These are phyloP conservation scores for Melieria omissa DNA, from an alignment of 2,888 invertebrate species.

Conservation along the genomic window DNA sequence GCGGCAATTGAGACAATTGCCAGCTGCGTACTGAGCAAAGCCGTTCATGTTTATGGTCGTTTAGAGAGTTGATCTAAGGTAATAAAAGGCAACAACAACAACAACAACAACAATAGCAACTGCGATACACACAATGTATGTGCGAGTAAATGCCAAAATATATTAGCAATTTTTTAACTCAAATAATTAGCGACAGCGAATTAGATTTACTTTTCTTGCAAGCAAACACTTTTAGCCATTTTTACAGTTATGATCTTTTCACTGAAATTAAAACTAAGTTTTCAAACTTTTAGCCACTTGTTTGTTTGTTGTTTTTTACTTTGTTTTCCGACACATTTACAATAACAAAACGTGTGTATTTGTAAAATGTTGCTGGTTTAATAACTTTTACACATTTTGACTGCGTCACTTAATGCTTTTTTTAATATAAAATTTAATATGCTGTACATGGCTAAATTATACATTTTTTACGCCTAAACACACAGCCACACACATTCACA, in stretches of 20 bases:
- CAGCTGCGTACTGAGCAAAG: not conserved
- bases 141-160: not conserved
- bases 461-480: not conserved
- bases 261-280: not conserved
- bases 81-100: not conserved
- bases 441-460: not conserved
- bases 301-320: not conserved
- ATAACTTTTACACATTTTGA: not conserved
- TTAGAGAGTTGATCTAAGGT: slow-evolving; percentile 1
- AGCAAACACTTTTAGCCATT: too few species aligned
- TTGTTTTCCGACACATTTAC: not conserved
- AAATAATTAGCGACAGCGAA: not conserved
- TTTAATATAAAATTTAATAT: not conserved
- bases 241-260: too few species aligned
- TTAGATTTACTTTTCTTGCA: not conserved
- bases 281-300: not conserved
- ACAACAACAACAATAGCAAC: not conserved
- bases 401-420: not conserved
- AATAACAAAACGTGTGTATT: too few species aligned
- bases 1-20: slow-evolving; percentile 2
- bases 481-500: not conserved
- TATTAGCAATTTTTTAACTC: not conserved
- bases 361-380: not conserved
- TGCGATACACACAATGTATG: not conserved
- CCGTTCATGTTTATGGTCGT: slow-evolving; percentile 15